phyloP scores from a whole-genome alignment of 2,113 vertebrate species.

The Nycticorax nycticorax region DNA sequence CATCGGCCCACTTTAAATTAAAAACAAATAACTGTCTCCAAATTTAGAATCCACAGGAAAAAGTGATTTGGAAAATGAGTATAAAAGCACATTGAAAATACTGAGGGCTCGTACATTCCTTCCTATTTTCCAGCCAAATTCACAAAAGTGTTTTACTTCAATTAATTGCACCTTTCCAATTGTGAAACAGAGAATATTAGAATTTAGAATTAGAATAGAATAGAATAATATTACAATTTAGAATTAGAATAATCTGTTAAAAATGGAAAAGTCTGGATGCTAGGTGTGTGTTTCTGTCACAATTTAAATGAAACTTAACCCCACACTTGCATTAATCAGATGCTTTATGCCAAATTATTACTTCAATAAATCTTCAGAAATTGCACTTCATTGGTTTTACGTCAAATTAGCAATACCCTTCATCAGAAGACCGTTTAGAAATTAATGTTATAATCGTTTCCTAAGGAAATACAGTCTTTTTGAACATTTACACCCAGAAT shows the following conservation, averaged over 20 bases:
- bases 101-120: neutral
- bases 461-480: conserved; percentile 42
- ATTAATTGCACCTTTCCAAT: neutral
- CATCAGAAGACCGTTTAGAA: conserved; percentile 39
- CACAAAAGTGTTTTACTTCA: neutral
- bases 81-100: neutral
- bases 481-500: conserved; percentile 50
- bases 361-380: neutral
- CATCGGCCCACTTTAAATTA: neutral
- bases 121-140: neutral
- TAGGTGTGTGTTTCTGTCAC: neutral
- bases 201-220: no score
- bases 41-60: neutral
- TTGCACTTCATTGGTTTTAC: neutral
- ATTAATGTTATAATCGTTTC: conserved; percentile 24
- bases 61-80: neutral
- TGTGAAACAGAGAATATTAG: neutral
- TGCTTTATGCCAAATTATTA: neutral
- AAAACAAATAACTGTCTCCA: neutral
- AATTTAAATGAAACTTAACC: neutral
- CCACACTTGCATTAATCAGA: neutral
- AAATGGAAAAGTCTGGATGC: neutral
- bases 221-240: no score
- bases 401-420: neutral
- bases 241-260: neutral